A percentile compares a stretch with the other conserved stretches of the same genome.
These are phyloP conservation scores for Macaria notata DNA, from an alignment of 2,888 invertebrate genomes.

Conservation along the genomic window DNA sequence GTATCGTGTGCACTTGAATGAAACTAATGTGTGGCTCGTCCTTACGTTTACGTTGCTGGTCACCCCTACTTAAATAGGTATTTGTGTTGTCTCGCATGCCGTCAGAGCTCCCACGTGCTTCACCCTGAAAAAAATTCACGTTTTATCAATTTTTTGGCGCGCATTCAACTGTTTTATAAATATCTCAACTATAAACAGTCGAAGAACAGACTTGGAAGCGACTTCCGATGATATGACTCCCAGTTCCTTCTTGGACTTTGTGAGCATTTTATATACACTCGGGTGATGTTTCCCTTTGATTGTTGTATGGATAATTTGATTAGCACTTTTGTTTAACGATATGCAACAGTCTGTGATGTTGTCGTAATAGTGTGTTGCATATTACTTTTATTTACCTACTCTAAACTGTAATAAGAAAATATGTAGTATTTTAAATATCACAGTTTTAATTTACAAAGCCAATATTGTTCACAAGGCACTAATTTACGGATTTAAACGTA, in stretches of 20 bases:
- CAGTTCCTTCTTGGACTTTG: constrained; percentile 28
- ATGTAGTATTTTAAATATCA: too few relatives aligned
- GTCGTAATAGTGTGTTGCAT: too few relatives aligned
- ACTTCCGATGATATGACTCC: constrained; percentile 48
- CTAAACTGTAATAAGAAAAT: too few relatives aligned
- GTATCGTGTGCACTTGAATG: constrained; percentile 31
- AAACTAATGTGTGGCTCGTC: constrained; percentile 12
- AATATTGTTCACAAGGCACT: too few relatives aligned
- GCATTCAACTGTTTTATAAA: constrained; percentile 51
- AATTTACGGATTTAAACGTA: too few relatives aligned
- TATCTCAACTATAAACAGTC: constrained; percentile 49
- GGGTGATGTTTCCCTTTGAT: too few relatives aligned
- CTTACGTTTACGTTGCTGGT: constrained; percentile 39
- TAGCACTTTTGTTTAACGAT: too few relatives aligned
- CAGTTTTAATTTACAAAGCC: too few relatives aligned
- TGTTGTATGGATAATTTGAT: too few relatives aligned
- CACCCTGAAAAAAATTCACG: constrained; percentile 60
- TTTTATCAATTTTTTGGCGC: constrained; percentile 69
- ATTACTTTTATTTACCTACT: too few relatives aligned
- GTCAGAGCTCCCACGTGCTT: constrained; percentile 57
- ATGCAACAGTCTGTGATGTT: too few relatives aligned
- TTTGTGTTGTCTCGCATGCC: constrained; percentile 48
- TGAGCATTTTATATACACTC: too few relatives aligned
- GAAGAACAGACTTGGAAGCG: constrained; percentile 47
- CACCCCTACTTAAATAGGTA: constrained; percentile 50